These are phyloP conservation scores for Sinodicranocentrus sp. DNA, from an alignment of 2,888 invertebrate species.

Conservation along the genomic window DNA sequence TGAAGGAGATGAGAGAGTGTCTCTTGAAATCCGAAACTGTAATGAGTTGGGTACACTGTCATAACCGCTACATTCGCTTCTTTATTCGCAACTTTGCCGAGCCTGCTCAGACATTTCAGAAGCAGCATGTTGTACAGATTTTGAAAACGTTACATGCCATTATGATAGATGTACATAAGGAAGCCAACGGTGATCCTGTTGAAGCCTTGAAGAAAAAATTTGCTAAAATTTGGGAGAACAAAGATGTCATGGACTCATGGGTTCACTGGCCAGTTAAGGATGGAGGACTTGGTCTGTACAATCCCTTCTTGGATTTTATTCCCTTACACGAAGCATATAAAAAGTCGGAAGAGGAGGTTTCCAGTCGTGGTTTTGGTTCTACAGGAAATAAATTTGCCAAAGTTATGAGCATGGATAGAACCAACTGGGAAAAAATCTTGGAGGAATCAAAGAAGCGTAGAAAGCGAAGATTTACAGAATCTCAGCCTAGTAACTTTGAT, in stretches of 20 bases:
- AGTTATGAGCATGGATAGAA: conserved; percentile 1
- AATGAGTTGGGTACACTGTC: conserved; percentile 69
- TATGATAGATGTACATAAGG: conserved; percentile 42
- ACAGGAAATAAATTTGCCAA: conserved; percentile 15
- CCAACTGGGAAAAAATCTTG: conserved; percentile 32
- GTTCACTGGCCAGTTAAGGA: conserved; percentile 69
- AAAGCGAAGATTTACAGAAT: conserved; percentile 18
- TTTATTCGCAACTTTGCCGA: conserved; percentile 73
- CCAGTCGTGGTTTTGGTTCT: background rate
- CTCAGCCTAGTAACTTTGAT: background rate
- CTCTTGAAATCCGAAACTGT: conserved; percentile 52
- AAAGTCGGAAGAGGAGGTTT: conserved; percentile 15
- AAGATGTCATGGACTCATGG: conserved; percentile 71
- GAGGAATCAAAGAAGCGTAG: conserved; percentile 34
- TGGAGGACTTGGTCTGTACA: conserved; percentile 67
- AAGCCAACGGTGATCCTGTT: conserved; percentile 48
- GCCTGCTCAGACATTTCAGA: conserved; percentile 55
- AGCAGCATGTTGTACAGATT: conserved; percentile 68
- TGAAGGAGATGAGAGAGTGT: conserved; percentile 62
- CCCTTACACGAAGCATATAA: conserved; percentile 51
- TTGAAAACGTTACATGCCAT: conserved; percentile 58
- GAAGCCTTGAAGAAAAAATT: conserved; percentile 63
- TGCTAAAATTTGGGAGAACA: conserved; percentile 37
- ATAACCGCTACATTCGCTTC: conserved; percentile 69
- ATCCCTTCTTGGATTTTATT: conserved; percentile 68